Base-by-base conservation (phyloP, 2,888 invertebrate genomes). In the Tubiluchus corallicola region DNA sequence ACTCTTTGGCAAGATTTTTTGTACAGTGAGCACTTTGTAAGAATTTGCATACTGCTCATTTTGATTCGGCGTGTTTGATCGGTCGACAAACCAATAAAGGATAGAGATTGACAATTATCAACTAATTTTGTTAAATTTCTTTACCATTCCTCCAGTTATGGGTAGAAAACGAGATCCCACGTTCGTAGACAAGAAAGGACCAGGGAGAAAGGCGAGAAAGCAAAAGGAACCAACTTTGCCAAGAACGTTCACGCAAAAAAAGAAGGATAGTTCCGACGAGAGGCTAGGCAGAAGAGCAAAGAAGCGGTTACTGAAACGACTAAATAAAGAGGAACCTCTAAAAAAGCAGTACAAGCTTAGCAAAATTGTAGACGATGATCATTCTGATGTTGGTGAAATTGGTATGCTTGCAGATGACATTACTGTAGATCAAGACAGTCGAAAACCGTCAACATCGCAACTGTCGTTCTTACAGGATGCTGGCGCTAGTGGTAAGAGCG, bases 191-290 rank as follows among this genome's bases (percentile, higher is more conserved):
- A 81, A 81, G 59, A 79, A 76, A 55, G 87, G 87, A 0, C 84
- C 82, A 4, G 88, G 87, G 0, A 74, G 77, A 51, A 90, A 88
- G 65, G 70, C 84, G 0, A 79, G 76, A 53, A 90, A 88, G 59
- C 90, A 90, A 59, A 74, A 75, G 38, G 77, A 80, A 54, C 88
- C 90, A 2, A 68, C 70, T 41, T 75, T 66, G 39, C 72, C 73
- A 42, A 40, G 21, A 15, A 20, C 40, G 16, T 16, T 29, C n/a
- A n/a, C 29, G 37, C 9, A 38, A 21, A 29, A 29, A 29, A 29
- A 41, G 41, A 44, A 43, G 39, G 20, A 46, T 38, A 44, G 38
- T 40, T 17, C 29, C 40, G 45, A 40, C 19, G 42, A 44, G 38
- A 45, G 37, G 21, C 20, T 42, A 37, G 37, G 40, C 17, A 46